Conservation (phyloP, 2,113 vertebrate genomes). For the Chionodraco myersi region DNA sequence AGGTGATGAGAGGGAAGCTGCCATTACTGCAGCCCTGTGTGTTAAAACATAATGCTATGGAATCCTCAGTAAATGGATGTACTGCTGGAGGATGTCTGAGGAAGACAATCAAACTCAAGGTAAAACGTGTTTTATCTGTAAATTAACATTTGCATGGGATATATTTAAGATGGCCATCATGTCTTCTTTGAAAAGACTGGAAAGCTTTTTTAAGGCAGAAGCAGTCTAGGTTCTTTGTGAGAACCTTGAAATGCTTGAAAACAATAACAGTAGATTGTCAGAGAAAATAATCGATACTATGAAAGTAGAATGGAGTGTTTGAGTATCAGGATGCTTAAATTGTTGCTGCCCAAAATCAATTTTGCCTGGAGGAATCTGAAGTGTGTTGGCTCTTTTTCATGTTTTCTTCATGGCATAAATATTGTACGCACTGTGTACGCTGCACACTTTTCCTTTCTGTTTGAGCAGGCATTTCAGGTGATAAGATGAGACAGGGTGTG, state of each 20-base stretch:
- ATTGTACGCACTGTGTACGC: conserved; percentile 20
- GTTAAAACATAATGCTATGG: conserved; percentile 66
- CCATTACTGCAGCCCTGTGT: conserved; percentile 42
- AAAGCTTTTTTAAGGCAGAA: background rate
- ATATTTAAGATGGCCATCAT: background rate
- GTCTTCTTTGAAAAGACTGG: background rate
- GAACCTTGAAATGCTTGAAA: background rate
- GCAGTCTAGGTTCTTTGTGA: background rate
- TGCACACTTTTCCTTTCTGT: conserved; percentile 40
- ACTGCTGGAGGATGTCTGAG: conserved; percentile 59
- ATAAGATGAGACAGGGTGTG: conserved; percentile 34
- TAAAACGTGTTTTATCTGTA: conserved; percentile 58
- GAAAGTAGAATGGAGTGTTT: background rate
- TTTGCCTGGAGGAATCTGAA: conserved; percentile 27
- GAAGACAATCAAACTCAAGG: conserved; percentile 71
- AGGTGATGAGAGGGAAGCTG: conserved; percentile 43
- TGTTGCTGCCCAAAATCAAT: conserved; percentile 26
- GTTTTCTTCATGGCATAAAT: conserved; percentile 44
- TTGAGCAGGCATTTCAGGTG: conserved; percentile 27
- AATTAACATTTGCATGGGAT: background rate
- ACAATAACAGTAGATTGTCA: background rate
- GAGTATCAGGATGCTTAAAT: conserved; percentile 17
- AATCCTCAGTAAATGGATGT: conserved; percentile 44
- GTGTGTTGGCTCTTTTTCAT: conserved; percentile 25
- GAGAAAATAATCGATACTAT: background rate